A percentile compares a stretch with the other conserved stretches of the same genome.
These are phyloP conservation scores for Koerneria pararmatus DNA, from an alignment of 2,888 invertebrate genomes.

Conservation along the genomic window DNA sequence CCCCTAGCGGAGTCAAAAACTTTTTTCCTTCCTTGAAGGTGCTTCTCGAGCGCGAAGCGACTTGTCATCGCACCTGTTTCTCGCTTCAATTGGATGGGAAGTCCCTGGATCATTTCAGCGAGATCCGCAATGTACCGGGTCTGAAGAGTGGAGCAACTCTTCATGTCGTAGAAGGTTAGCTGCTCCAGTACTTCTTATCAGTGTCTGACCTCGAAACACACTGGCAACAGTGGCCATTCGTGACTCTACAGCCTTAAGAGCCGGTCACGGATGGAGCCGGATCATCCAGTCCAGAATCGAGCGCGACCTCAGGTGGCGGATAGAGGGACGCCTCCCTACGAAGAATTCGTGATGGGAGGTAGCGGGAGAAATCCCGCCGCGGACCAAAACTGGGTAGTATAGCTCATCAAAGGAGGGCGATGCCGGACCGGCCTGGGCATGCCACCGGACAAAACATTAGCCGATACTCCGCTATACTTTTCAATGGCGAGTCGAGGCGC, in stretches of 20 bases:
- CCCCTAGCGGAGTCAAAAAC: too few species aligned
- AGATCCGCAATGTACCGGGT: constrained; percentile 90
- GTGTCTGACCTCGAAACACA: neutral
- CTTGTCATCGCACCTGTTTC: constrained; percentile 96
- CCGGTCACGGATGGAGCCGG: neutral
- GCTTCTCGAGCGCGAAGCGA: constrained; percentile 95
- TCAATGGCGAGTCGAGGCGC: too few species aligned
- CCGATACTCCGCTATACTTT: too few species aligned
- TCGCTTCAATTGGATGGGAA: constrained; percentile 78
- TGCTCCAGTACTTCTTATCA: neutral
- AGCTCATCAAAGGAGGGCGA: too few species aligned
- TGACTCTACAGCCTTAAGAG: neutral
- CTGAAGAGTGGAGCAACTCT: constrained; percentile 89
- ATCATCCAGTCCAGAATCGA: constrained; percentile 1
- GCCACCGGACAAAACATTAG: too few species aligned
- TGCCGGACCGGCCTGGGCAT: too few species aligned
- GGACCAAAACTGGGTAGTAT: too few species aligned
- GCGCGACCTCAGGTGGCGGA: too few species aligned
- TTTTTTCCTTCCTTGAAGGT: too few species aligned
- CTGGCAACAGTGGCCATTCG: neutral
- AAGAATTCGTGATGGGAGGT: too few species aligned
- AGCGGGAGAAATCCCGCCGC: too few species aligned
- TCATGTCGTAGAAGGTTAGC: constrained; percentile 70
- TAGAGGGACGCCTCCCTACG: too few species aligned
- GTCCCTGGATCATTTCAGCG: constrained; percentile 93